These are phyloP conservation scores for Thermophis baileyi DNA, from an alignment of 2,113 vertebrate genomes.

Conservation along the genomic window DNA sequence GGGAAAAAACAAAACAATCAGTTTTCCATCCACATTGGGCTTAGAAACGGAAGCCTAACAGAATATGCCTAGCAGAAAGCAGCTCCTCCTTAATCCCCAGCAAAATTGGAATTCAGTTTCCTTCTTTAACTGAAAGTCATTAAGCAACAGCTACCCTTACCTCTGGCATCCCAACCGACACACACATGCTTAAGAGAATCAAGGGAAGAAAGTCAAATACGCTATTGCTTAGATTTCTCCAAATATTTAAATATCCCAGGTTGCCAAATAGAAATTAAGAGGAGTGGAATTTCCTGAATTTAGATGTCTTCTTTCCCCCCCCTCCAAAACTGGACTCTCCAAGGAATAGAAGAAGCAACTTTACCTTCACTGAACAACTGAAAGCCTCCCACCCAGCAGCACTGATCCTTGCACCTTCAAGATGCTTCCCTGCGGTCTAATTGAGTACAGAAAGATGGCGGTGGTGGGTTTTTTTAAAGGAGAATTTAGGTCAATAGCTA, in stretches of 20 bases:
- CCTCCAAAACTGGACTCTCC: slow-evolving; percentile 31
- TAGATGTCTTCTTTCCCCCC: neutral
- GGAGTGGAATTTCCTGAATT: slow-evolving; percentile 18
- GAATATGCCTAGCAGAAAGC: slow-evolving; percentile 72
- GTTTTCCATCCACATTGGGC: slow-evolving; percentile 3
- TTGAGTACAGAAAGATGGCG: neutral
- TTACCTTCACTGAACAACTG: neutral
- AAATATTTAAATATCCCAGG: slow-evolving; percentile 57
- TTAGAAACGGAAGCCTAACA: slow-evolving; percentile 22
- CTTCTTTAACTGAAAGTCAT: slow-evolving; percentile 50
- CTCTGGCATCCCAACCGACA: slow-evolving; percentile 60
- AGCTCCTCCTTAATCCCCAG: slow-evolving; percentile 68
- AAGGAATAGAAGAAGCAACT: slow-evolving; percentile 14
- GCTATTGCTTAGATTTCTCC: slow-evolving; percentile 39
- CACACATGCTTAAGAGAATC: slow-evolving; percentile 71
- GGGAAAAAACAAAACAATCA: slow-evolving; percentile 9
- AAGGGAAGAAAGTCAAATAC: slow-evolving; percentile 54
- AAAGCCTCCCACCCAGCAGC: neutral
- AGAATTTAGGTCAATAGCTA: neutral
- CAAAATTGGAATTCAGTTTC: slow-evolving; percentile 57
- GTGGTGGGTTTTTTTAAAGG: neutral
- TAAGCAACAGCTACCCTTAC: slow-evolving; percentile 41
- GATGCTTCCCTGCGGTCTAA: neutral
- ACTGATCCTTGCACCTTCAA: neutral
- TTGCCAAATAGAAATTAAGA: slow-evolving; percentile 52